phyloP scores from a whole-genome alignment of 1,140 invertebrate species.

The Zeugodacus cucurbitae region DNA sequence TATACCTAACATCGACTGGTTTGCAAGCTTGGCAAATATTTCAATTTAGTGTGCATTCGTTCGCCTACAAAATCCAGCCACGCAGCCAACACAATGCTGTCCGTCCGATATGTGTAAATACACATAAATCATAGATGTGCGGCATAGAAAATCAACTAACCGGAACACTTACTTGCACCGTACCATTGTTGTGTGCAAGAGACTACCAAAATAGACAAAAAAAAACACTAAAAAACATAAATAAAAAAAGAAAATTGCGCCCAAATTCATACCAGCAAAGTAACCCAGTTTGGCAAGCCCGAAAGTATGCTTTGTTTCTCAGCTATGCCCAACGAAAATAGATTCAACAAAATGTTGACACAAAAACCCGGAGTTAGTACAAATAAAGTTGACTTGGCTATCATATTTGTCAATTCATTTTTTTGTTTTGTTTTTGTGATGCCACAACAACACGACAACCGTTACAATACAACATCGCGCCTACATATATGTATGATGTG shows the following conservation, averaged over 20 bases:
- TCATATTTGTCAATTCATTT: conserved; percentile 1
- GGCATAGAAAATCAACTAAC: conserved; percentile 31
- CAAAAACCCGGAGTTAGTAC: neutral
- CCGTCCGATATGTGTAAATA: neutral
- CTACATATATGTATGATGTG: neutral
- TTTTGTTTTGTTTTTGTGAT: neutral
- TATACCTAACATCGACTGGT: neutral
- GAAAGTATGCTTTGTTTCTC: conserved; percentile 17
- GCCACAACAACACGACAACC: neutral
- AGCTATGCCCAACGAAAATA: neutral
- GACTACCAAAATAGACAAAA: neutral
- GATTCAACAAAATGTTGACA: neutral
- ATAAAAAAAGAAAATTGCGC: neutral
- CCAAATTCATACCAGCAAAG: neutral
- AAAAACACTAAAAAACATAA: neutral
- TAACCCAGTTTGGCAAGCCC: neutral
- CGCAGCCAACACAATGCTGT: conserved; percentile 5
- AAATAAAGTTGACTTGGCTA: neutral
- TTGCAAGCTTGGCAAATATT: conserved; percentile 28
- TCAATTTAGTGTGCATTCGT: neutral
- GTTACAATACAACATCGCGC: neutral
- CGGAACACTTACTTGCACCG: conserved; percentile 3
- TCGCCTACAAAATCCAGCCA: neutral
- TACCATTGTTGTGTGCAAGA: neutral
- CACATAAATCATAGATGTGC: conserved; percentile 22